These are phyloP conservation scores for Equus quagga DNA, from an alignment of 2,113 vertebrate species.

Conservation along the genomic window DNA sequence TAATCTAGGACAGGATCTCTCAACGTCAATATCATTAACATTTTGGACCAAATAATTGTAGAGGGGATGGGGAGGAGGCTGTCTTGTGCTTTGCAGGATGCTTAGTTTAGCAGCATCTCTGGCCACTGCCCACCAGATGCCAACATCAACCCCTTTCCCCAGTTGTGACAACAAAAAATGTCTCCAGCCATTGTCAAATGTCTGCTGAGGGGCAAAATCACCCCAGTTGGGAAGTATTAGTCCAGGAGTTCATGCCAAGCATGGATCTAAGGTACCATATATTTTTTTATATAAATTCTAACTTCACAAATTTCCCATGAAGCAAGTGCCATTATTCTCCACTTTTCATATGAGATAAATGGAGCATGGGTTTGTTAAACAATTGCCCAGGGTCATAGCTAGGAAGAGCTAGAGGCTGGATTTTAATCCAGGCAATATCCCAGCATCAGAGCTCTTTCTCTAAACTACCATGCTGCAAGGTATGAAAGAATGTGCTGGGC, in stretches of 20 bases:
- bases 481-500: not conserved
- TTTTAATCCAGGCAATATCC: not conserved
- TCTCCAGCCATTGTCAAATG: not conserved
- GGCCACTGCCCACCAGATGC: not conserved
- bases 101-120: not conserved
- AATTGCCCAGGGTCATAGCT: not conserved
- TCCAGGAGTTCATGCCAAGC: not conserved
- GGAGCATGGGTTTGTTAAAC: not conserved
- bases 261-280: not conserved
- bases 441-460: not conserved
- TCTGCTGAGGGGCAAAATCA: not conserved
- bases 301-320: not conserved
- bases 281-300: not conserved
- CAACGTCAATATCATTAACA: not conserved
- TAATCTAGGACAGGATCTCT: not conserved
- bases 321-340: not conserved
- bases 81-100: fast-evolving
- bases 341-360: not conserved
- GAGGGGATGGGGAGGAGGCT: not conserved
- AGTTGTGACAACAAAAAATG: not conserved
- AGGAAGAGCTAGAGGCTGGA: not conserved
- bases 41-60: not conserved
- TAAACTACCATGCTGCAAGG: not conserved
- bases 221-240: not conserved
- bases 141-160: not conserved